Conservation (phyloP, 2,888 invertebrate genomes). For the Norana najaformis region DNA sequence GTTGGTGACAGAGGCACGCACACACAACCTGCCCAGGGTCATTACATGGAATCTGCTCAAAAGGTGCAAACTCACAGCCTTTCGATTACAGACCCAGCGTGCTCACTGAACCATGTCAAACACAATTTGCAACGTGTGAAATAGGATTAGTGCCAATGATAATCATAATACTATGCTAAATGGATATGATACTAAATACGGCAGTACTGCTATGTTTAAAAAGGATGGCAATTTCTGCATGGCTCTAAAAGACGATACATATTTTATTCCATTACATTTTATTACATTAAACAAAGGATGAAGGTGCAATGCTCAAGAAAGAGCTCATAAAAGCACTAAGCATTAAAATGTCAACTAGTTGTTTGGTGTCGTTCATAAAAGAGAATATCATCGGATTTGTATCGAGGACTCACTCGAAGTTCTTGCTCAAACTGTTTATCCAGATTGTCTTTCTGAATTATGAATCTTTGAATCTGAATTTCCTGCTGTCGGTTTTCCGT, state of each 20-base stretch:
- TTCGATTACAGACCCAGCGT: too few relatives aligned
- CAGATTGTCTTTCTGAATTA: background rate
- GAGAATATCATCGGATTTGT: too few relatives aligned
- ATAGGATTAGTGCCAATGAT: too few relatives aligned
- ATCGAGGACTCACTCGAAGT: background rate
- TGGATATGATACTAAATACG: background rate
- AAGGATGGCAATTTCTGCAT: background rate
- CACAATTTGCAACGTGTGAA: too few relatives aligned
- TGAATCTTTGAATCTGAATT: background rate
- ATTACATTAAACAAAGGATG: background rate
- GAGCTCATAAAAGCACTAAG: too few relatives aligned
- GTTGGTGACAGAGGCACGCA: too few relatives aligned
- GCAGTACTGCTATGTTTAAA: background rate
- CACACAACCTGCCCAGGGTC: too few relatives aligned
- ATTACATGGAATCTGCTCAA: too few relatives aligned
- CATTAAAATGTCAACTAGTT: background rate
- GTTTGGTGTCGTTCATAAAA: too few relatives aligned
- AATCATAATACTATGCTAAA: background rate
- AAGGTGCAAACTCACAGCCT: too few relatives aligned
- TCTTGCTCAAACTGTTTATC: slow-evolving; percentile 21
- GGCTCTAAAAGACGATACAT: background rate
- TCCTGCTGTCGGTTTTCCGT: slow-evolving; percentile 25
- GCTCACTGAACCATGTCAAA: too few relatives aligned
- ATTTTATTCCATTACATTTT: background rate
- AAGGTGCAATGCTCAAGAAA: too few relatives aligned